Evolutionary conservation across 2,888 invertebrate genomes (phyloP).

Genomic region (Lithosia quadra): DNA sequence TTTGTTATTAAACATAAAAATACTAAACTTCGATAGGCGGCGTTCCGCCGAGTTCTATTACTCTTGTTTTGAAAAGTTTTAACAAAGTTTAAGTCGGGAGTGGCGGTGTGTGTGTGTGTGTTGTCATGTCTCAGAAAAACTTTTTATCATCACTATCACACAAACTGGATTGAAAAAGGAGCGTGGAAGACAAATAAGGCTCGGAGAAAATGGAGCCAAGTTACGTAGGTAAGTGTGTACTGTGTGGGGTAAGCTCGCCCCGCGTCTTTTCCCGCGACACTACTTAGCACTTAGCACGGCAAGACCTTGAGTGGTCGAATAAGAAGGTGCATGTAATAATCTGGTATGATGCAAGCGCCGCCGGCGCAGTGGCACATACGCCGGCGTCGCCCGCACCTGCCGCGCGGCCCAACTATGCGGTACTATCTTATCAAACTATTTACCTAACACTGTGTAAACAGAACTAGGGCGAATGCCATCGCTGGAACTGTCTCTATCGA

Average conservation of each 20-base stretch:
- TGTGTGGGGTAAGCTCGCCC: slow-evolving; percentile 26
- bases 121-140: slow-evolving; percentile 79
- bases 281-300: slow-evolving; percentile 25
- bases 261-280: slow-evolving; percentile 26
- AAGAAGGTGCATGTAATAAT: slow-evolving; percentile 44
- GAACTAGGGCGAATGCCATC: slow-evolving; percentile 52
- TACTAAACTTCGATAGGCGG: slow-evolving; percentile 22
- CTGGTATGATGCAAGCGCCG: slow-evolving; percentile 50
- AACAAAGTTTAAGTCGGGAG: slow-evolving; percentile 69
- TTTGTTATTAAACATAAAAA: slow-evolving; percentile 31
- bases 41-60: slow-evolving; percentile 26
- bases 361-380: slow-evolving; percentile 21
- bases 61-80: slow-evolving; percentile 68
- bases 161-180: slow-evolving; percentile 65
- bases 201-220: slow-evolving; percentile 72
- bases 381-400: slow-evolving; percentile 37
- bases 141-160: slow-evolving; percentile 67
- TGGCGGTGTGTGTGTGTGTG: slow-evolving; percentile 62
- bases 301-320: slow-evolving; percentile 62
- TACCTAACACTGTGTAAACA: slow-evolving; percentile 57
- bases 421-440: slow-evolving; percentile 70
- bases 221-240: slow-evolving; percentile 76
- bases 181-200: slow-evolving; percentile 47
- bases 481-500: slow-evolving; percentile 47
- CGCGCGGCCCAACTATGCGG: slow-evolving; percentile 23